phyloP scores from a whole-genome alignment of 2,888 invertebrate species.

The Euzophera pinguis region DNA sequence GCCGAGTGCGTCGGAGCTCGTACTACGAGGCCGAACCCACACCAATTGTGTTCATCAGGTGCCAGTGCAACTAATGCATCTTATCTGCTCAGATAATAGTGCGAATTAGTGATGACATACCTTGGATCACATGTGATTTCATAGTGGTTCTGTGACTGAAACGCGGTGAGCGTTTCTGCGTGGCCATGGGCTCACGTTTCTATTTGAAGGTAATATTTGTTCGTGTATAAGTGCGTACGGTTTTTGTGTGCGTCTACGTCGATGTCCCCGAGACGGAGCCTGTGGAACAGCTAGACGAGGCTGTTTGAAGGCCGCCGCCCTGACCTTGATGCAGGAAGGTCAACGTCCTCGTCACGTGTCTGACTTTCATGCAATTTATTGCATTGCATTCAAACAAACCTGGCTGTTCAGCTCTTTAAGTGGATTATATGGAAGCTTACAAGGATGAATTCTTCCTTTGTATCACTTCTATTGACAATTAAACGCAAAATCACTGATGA shows the following conservation, averaged over 20 bases:
- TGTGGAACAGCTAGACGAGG: slow-evolving; percentile 64
- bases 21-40: slow-evolving; percentile 54
- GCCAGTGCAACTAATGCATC: slow-evolving; percentile 49
- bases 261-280: slow-evolving; percentile 49
- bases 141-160: slow-evolving; percentile 49
- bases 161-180: slow-evolving; percentile 55
- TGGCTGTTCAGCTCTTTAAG: background rate
- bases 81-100: slow-evolving; percentile 68
- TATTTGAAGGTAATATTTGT: slow-evolving; percentile 64
- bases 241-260: slow-evolving; percentile 49
- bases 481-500: background rate
- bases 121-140: slow-evolving; percentile 42
- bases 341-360: slow-evolving; percentile 71
- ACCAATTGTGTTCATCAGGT: slow-evolving; percentile 37
- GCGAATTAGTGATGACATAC: slow-evolving; percentile 58
- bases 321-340: slow-evolving; percentile 77
- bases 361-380: slow-evolving; percentile 53
- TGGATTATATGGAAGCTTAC: background rate
- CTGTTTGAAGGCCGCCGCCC: slow-evolving; percentile 76
- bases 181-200: slow-evolving; percentile 71
- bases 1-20: slow-evolving; percentile 66
- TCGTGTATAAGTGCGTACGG: slow-evolving; percentile 46
- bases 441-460: background rate
- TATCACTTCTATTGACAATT: background rate
- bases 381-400: slow-evolving; percentile 16